These are phyloP conservation scores for Podarcis lilfordi DNA, from an alignment of 2,797 vertebrate genomes.

Conservation along the genomic window DNA sequence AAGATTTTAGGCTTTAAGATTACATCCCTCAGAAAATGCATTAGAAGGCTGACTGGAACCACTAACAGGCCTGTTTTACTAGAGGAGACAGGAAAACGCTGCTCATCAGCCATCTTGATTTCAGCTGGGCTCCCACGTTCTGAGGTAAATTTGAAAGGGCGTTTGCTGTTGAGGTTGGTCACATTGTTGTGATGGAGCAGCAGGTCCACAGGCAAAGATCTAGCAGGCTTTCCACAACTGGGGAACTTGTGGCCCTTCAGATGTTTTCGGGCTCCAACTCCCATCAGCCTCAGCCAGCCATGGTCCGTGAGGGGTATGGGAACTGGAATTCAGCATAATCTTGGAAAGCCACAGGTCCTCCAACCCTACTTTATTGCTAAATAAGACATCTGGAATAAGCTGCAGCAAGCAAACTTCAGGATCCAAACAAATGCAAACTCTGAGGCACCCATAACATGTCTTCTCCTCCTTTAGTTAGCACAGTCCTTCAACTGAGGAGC, in stretches of 20 bases:
- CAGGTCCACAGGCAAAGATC: not conserved
- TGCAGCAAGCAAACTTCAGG: not conserved
- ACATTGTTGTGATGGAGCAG: not conserved
- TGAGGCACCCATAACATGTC: not conserved
- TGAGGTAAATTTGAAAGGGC: not conserved
- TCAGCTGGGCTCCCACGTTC: not conserved
- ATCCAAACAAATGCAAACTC: not conserved
- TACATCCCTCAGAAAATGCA: not conserved
- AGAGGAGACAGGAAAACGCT: not conserved
- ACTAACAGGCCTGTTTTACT: not conserved
- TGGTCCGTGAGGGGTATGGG: too few relatives aligned
- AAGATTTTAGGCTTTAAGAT: slow-evolving; percentile 17
- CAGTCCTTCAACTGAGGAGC: not conserved
- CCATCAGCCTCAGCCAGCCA: too few relatives aligned
- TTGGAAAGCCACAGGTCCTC: too few relatives aligned
- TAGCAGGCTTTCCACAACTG: not conserved
- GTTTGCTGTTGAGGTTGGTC: not conserved
- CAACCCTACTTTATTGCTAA: not conserved
- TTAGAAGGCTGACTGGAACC: not conserved
- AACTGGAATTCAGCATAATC: too few relatives aligned
- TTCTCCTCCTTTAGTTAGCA: not conserved
- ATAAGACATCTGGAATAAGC: not conserved
- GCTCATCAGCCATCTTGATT: not conserved
- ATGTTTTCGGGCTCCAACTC: too few relatives aligned
- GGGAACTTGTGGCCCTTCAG: too few relatives aligned